Conservation (phyloP, 1,140 invertebrate genomes). For the Drosophila sulfurigaster region DNA sequence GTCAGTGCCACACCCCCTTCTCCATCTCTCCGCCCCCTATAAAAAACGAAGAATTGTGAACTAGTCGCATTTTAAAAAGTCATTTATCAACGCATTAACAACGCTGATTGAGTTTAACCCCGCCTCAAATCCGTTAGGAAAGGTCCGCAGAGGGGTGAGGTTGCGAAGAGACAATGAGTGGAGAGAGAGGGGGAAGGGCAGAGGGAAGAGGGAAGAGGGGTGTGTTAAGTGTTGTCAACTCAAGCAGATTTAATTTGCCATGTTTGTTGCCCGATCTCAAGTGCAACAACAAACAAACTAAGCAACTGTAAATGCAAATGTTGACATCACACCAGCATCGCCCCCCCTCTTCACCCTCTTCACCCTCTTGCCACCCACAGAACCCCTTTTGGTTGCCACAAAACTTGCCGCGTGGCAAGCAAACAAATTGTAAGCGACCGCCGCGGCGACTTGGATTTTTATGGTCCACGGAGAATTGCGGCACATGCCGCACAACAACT, state of each 20-base stretch:
- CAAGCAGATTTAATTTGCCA: slow-evolving; percentile 84
- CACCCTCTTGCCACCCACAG: no score
- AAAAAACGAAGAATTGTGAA: slow-evolving; percentile 26
- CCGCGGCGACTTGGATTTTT: slow-evolving; percentile 55
- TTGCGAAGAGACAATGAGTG: background rate
- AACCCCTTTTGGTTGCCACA: no score
- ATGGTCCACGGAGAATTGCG: slow-evolving; percentile 75
- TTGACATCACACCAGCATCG: slow-evolving; percentile 74
- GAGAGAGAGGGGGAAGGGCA: background rate
- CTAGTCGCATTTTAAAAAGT: slow-evolving; percentile 69
- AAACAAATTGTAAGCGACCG: slow-evolving; percentile 57
- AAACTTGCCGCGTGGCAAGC: slow-evolving; percentile 54
- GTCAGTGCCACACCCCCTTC: background rate
- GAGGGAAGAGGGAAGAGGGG: background rate
- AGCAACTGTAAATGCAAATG: slow-evolving; percentile 79
- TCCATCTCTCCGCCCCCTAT: background rate
- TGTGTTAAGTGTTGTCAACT: slow-evolving; percentile 82
- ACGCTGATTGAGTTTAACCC: slow-evolving; percentile 69
- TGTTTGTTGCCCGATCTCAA: slow-evolving; percentile 66
- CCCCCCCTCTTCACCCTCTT: background rate
- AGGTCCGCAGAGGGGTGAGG: background rate
- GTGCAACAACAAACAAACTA: slow-evolving; percentile 71
- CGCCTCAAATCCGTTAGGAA: background rate
- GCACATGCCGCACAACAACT: slow-evolving; percentile 60
- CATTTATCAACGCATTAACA: slow-evolving; percentile 81